Base-by-base conservation (phyloP, 2,113 vertebrate species). In the Hippocampus zosterae region DNA sequence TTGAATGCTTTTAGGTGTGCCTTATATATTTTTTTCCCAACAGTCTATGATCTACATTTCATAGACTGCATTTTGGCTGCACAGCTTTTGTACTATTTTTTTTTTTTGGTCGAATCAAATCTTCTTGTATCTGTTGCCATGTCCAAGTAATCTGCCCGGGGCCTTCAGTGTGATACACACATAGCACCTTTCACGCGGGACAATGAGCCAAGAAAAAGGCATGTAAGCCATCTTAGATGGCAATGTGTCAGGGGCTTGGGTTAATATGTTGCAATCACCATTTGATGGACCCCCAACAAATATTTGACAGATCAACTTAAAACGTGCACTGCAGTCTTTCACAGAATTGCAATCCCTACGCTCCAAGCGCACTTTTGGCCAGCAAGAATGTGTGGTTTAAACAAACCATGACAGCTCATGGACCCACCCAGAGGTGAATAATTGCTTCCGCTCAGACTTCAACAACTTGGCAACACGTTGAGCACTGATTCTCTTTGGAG, bases 381-480 rank as follows among this genome's bases (percentile, higher is more conserved):
- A 46, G 50, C 27, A 48, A 67, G 71, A 72, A 7, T 3, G 27
- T 60, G 16, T 18, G 27, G 18, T 18, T 72, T 65, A 81, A 74
- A 78, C 59, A 79, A 27, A 80, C 76, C 41, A 75, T n/a, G 53
- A 70, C 71, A 78, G 50, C 46, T 67, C 62, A 62, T 33, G 53
- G 65, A 72, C 75, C 74, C 75, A 84, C 83, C 84, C 84, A 73
- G 52, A 29, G 68, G 78, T 79, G 65, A 84, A 75, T 76, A 68
- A 87, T 72, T 44, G 75, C 74, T 89, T 91, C 88, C 84, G 83
- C 69, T 44, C 46, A 80, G 57, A 57, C 68, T 83, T 83, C 66
- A 68, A 64, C 55, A 74, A 70, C 42, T 16, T 2, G 57, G 73
- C n/a, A 67, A 69, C 27, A 69, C 33, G 33, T 23, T 77, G 15